Base-by-base conservation (phyloP, 2,888 invertebrate species). In the Cephus sareptanus region DNA sequence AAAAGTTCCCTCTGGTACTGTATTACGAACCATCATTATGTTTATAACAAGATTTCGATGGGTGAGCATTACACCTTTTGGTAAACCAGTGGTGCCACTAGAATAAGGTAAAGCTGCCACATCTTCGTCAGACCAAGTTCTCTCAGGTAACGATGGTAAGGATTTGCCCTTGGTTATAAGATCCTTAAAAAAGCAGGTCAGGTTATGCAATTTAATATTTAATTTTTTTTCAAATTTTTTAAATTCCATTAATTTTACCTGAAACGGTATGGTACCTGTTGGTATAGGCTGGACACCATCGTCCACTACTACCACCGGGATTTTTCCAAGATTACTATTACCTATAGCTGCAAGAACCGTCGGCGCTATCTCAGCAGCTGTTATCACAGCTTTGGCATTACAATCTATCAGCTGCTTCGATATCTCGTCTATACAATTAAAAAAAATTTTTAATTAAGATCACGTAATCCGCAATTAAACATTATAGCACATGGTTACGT, bases 361-460 rank as follows among this genome's bases (percentile, higher is more conserved):
- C 0, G 91, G 89, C 80, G 94, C 94, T 79, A 93, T 93, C 85
- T 93, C 93, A 12, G 92, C 91, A 31, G 93, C 91, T 1, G 95
- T 95, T 33, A 96, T 92, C 2, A 96, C 88, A 4, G 94, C 92
- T 91, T 95, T 95, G 1, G 95, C 94, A n/a, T 93, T 92, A 23
- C 95, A 94, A 81, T 93, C 92, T 11, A 91, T 88, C 31, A 95
- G 81, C 89, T 96, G 96, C 73, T 94, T 94, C 11, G 92, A 88
- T 71, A 96, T 94, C 93, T 96, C 96, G 83, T 94, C 96, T 96
- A 92, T 68, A 94, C 94, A 80, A 13, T 83, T 83, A 81, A 34
- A 11, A 33, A 33, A 0, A 15, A n/a, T 30, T 30, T 71, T 2
- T 15, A n/a, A 71, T 71, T 3, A 31, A 23, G 6, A 15, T 13